Percentiles rank a stretch among this genome's conserved stretches.
phyloP scores from a whole-genome alignment of 2,888 invertebrate genomes.

The Heliconius hortense region DNA sequence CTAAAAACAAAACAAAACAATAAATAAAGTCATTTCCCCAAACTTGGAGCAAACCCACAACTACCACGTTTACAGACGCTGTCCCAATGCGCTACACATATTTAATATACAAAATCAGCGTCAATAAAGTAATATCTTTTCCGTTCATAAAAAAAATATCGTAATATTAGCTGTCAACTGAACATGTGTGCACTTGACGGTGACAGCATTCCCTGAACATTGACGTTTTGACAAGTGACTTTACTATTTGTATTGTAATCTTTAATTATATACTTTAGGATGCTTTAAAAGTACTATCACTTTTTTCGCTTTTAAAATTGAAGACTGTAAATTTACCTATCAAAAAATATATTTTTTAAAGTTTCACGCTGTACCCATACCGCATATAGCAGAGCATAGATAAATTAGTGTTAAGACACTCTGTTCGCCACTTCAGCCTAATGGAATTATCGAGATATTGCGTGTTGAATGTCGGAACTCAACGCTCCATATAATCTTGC shows the following conservation, averaged over 20 bases:
- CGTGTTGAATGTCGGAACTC: background rate
- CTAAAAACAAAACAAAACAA: background rate
- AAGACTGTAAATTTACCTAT: background rate
- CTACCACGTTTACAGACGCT: background rate
- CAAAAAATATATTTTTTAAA: background rate
- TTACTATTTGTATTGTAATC: background rate
- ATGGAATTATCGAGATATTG: background rate
- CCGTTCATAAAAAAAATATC: background rate
- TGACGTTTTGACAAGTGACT: slow-evolving; percentile 10
- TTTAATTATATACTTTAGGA: background rate
- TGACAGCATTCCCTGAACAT: background rate
- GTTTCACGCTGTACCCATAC: no score
- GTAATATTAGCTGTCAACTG: slow-evolving; percentile 15
- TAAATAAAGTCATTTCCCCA: background rate
- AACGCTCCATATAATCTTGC: background rate
- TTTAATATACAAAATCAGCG: background rate
- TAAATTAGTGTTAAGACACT: no score
- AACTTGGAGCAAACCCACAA: background rate
- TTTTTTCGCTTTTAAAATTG: background rate
- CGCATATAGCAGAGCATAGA: no score
- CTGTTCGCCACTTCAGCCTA: no score
- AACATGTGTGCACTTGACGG: slow-evolving; percentile 21
- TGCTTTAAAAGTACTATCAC: background rate
- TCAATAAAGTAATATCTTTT: slow-evolving; percentile 5
- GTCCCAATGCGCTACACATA: background rate